Evolutionary conservation across 2,797 vertebrate species (phyloP), one percentile per base, ranked within the genome.

Genomic region (Chiroxiphia lanceolata): DNA sequence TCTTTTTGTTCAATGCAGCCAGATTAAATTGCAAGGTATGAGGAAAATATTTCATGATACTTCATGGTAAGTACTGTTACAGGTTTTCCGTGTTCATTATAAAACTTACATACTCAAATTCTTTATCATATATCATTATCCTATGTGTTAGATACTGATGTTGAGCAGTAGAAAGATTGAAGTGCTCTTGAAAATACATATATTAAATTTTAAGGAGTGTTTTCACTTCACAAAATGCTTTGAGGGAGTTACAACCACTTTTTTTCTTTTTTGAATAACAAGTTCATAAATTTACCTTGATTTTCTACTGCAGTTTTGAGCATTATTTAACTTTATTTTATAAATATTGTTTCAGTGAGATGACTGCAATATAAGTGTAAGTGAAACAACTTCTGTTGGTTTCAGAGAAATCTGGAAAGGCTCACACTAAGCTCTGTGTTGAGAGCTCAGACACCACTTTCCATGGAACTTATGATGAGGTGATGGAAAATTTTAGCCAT

Each of bases 401-500:
- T 94, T 93, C 80, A 92, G 34, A 9, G 11, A 95, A 92, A 95
- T 94, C 82, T 95, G 91, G 76, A 74, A 80, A 76, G 93, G 76
- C 81, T 96, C 69, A 87, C 63, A 20, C 25, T 72, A 54, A 81
- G 47, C 81, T 93, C 83, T 93, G 53, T 42, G 64, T 63, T 7
- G 59, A 70, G 57, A 91, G 44, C 18, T 94, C 83, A 96, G 80
- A 96, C 56, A 70, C 97, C 94, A 97, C 36, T 81, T 95, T 87
- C 94, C 94, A 67, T 90, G 96, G 96, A 97, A 97, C 15, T 75
- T 95, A 64, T 96, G 94, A 97, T 68, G 94, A 56, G 23, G 60
- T 71, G 67, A n/a, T 92, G 96, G 98, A 97, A 98, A 98, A 96
- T 81, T 94, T 95, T 81, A 97, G 93, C 83, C 56, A 36, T 79